These are phyloP conservation scores for Tautogolabrus adspersus DNA, from an alignment of 2,113 vertebrate species.

Conservation along the genomic window DNA sequence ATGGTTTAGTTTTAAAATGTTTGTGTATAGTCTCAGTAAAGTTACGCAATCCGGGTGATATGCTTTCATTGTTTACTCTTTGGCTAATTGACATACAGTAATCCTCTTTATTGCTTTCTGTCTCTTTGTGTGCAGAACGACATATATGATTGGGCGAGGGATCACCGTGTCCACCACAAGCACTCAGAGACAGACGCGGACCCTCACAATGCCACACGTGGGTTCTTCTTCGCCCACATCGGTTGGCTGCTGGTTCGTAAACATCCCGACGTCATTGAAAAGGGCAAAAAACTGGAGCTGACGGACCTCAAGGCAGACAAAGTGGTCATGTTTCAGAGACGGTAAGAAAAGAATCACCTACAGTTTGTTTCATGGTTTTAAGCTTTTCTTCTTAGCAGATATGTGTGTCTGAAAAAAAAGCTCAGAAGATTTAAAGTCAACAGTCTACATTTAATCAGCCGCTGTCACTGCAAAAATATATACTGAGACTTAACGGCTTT, in stretches of 20 bases:
- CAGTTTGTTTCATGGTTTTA: background rate
- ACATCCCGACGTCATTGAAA: conserved; percentile 92
- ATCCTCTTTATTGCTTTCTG: conserved; percentile 1
- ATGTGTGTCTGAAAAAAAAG: background rate
- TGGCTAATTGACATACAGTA: background rate
- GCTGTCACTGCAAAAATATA: background rate
- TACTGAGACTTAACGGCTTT: background rate
- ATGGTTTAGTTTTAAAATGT: background rate
- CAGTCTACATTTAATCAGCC: background rate
- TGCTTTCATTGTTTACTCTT: conserved; percentile 1
- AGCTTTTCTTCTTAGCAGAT: background rate
- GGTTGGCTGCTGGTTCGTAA: conserved; percentile 96
- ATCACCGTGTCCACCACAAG: conserved; percentile 95
- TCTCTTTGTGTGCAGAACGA: conserved; percentile 86
- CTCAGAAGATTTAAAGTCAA: background rate
- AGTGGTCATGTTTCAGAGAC: conserved; percentile 94
- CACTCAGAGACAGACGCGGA: conserved; percentile 94
- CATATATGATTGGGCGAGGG: conserved; percentile 92
- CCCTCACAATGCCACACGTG: conserved; percentile 90
- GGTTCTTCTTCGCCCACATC: conserved; percentile 95
- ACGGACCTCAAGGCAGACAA: conserved; percentile 89
- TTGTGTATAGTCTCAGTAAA: background rate
- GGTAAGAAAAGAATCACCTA: conserved; percentile 71
- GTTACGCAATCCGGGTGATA: conserved; percentile 26
- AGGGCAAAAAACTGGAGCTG: conserved; percentile 90